Conservation (phyloP, 2,888 invertebrate species). For the Steromphala cineraria region DNA sequence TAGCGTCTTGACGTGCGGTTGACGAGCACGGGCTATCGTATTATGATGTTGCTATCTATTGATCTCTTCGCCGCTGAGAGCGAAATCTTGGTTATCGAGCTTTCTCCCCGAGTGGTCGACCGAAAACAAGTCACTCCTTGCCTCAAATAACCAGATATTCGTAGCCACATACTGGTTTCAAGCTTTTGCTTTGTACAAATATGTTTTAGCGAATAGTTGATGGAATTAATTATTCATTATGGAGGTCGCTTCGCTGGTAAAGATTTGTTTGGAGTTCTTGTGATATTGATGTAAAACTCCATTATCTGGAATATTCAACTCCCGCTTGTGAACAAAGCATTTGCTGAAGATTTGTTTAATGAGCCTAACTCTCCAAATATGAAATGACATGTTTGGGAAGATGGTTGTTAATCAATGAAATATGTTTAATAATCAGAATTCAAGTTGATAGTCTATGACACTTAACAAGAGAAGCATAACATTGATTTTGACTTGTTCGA, state of each 20-base stretch:
- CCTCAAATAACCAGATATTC: neutral
- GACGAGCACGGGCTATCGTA: neutral
- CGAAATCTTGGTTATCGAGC: neutral
- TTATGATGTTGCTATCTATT: neutral
- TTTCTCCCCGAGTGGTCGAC: neutral
- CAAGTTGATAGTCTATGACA: no score
- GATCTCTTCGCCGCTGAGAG: neutral
- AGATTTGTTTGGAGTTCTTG: neutral
- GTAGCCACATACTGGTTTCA: neutral
- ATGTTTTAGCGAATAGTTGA: neutral
- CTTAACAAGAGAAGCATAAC: no score
- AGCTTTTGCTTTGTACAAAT: constrained; percentile 2
- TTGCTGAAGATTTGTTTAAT: neutral
- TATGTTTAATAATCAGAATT: no score
- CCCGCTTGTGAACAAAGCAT: neutral
- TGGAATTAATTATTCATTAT: neutral
- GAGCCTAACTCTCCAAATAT: neutral
- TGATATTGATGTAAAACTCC: neutral
- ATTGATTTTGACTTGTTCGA: no score
- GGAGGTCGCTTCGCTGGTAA: neutral
- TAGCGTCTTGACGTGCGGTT: neutral
- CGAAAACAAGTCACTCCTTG: neutral
- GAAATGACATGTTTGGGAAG: neutral
- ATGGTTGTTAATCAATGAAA: neutral
- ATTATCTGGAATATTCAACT: neutral